phyloP scores from a whole-genome alignment of 2,888 invertebrate genomes.

The Oscheius sp. region DNA sequence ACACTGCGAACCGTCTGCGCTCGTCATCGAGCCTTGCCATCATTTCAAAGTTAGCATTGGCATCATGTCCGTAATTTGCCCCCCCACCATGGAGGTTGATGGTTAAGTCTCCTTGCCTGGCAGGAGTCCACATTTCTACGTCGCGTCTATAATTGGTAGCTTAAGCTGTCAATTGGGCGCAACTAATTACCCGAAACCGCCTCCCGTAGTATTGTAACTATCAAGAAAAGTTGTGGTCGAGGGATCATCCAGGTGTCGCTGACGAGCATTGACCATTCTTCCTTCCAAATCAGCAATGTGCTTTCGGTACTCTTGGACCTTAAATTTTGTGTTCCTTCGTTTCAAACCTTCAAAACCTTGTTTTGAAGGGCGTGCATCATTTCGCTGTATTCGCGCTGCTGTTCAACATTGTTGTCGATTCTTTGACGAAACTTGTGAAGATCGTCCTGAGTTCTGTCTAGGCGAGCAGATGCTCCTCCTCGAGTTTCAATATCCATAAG shows the following conservation, averaged over 20 bases:
- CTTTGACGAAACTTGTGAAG: constrained; percentile 70
- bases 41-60: constrained; percentile 71
- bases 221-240: constrained; percentile 47
- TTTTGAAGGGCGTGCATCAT: constrained; percentile 70
- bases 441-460: constrained; percentile 71
- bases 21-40: constrained; percentile 70
- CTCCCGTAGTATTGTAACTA: constrained; percentile 21
- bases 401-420: constrained; percentile 72
- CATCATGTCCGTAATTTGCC: constrained; percentile 57
- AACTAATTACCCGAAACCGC: constrained; percentile 18
- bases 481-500: constrained; percentile 61
- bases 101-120: constrained; percentile 35
- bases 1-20: constrained; percentile 57
- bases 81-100: constrained; percentile 39
- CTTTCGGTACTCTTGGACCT: constrained; percentile 71
- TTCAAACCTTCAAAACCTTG: constrained; percentile 51
- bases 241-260: constrained; percentile 53
- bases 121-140: constrained; percentile 39
- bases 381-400: constrained; percentile 71
- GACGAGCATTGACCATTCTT: constrained; percentile 59
- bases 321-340: constrained; percentile 8
- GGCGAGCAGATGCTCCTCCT: constrained; percentile 62
- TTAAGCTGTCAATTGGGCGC: constrained; percentile 23
- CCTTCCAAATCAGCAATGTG: constrained; percentile 71
- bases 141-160: constrained; percentile 34